phyloP scores from a whole-genome alignment of 1,140 invertebrate genomes.

The Drosophila mayri region DNA sequence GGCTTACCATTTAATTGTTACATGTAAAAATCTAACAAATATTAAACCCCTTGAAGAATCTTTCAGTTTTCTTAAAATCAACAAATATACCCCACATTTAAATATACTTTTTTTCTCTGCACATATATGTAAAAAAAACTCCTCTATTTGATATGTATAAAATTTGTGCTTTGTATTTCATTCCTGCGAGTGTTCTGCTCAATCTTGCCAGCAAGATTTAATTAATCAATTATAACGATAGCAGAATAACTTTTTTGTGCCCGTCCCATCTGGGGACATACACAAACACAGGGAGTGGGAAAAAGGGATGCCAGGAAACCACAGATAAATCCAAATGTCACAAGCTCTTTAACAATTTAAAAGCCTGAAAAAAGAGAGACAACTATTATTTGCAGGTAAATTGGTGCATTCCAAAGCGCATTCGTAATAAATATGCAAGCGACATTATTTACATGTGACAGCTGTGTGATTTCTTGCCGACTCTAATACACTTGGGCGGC shows the following conservation, averaged over 20 bases:
- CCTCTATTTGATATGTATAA: conserved; percentile 1
- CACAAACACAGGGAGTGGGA: neutral
- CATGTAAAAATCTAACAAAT: no score
- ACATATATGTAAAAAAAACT: neutral
- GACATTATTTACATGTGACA: conserved; percentile 52
- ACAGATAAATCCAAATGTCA: conserved; percentile 76
- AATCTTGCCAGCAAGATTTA: conserved; percentile 66
- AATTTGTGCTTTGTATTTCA: conserved; percentile 27
- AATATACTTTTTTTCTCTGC: neutral
- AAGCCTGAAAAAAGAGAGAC: conserved; percentile 30
- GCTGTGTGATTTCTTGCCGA: conserved; percentile 36
- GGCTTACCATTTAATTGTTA: no score
- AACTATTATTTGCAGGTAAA: conserved; percentile 50
- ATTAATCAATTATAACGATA: conserved; percentile 81
- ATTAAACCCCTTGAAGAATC: neutral
- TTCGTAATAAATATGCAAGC: conserved; percentile 50
- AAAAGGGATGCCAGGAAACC: conserved; percentile 29
- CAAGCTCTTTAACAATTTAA: conserved; percentile 75
- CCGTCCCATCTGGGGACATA: conserved; percentile 35
- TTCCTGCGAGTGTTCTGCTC: conserved; percentile 32
- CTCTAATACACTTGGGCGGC: conserved; percentile 42
- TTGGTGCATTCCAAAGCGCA: conserved; percentile 41
- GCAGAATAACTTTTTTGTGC: conserved; percentile 54
- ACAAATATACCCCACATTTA: neutral
- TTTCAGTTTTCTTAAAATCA: neutral